Evolutionary conservation across 2,113 vertebrate species (phyloP).

Genomic region (Haemorhous mexicanus): DNA sequence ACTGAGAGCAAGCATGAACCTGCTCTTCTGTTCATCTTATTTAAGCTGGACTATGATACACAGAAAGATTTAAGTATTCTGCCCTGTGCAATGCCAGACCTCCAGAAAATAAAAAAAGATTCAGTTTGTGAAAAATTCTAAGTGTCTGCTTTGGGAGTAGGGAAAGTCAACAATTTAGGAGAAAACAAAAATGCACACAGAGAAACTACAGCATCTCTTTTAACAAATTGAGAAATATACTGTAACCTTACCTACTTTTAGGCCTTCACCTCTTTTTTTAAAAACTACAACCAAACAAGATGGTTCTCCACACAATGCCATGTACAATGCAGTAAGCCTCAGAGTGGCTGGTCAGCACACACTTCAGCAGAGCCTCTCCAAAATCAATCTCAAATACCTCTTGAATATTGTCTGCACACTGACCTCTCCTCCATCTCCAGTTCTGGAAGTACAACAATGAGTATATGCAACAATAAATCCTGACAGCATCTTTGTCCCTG

Average conservation of each 20-base stretch:
- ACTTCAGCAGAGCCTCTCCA: background rate
- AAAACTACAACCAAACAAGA: background rate
- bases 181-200: background rate
- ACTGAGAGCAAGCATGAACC: background rate
- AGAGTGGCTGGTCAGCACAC: background rate
- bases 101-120: background rate
- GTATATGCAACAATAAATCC: background rate
- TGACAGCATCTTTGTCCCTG: background rate
- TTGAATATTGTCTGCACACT: background rate
- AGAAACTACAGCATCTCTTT: background rate
- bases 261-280: background rate
- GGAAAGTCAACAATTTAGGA: background rate
- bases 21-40: background rate
- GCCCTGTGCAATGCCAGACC: background rate
- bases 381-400: background rate
- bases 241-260: background rate
- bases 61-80: background rate
- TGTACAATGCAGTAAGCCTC: rapidly evolving
- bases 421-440: background rate
- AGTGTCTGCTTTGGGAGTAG: background rate
- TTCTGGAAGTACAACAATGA: background rate
- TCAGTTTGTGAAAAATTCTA: background rate
- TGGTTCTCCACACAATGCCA: background rate
- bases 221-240: background rate
- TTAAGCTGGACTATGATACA: background rate